Evolutionary conservation across 35 echinoderm and acorn worm species (phyloP), one percentile per base, ranked within the genome.

Genomic region (Lytechinus pictus): DNA sequence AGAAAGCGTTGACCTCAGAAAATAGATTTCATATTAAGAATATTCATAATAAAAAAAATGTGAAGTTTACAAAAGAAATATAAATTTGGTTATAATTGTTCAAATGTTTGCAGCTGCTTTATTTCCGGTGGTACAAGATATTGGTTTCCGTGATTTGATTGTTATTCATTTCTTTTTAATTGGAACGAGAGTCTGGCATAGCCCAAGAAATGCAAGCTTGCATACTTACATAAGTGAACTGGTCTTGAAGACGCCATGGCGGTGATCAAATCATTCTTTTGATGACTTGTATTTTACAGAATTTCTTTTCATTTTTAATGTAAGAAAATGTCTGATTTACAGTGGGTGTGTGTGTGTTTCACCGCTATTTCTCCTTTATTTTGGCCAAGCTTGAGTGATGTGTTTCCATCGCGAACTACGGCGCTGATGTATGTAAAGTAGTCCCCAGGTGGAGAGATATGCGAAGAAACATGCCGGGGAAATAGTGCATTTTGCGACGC

Each of bases 401-500:
- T 16, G 66, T 79, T 44, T 24, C 66, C 21, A 79, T 58, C 16
- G 12, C 66, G 66, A 79, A 79, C 19, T 79, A 24, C 66, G 21
- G 8, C 66, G n/a, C 66, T 79, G 66, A 79, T 79, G 66, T 24
- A 79, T 79, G 66, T 79, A 79, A 79, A 79, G 16, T 79, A 24
- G 66, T 79, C 66, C 66, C 66, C 19, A 79, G 19, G 66, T 6
- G 16, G 19, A 79, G 6, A 79, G n/a, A 79, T 79, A 24, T 79
- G 66, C 66, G 6, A 79, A 79, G 66, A 79, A 79, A 79, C 66
- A 79, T 79, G 66, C 66, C 16, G n/a, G 66, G 24, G 66, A 79
- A 79, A 79, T 79, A 79, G 66, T 79, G 66, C 66, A 79, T 79
- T 79, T 79, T 24, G 66, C 19, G 66, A 79, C 66, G 66, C 66